These are phyloP conservation scores for Stomatorhinus ivindoensis DNA, from an alignment of 2,113 vertebrate genomes.

Conservation along the genomic window DNA sequence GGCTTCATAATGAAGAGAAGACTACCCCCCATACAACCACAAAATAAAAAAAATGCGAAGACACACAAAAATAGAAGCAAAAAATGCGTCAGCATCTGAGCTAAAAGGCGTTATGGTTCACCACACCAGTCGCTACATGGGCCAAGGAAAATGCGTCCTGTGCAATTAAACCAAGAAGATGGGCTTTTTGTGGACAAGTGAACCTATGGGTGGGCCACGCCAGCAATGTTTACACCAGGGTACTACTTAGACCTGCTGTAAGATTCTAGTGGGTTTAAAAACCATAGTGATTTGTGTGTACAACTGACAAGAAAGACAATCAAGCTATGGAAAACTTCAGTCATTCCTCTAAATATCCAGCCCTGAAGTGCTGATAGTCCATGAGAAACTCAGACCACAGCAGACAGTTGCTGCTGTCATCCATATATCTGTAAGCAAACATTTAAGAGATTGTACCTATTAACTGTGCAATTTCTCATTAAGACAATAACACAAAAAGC, in stretches of 20 bases:
- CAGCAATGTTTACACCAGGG: not conserved
- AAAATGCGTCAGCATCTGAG: not conserved
- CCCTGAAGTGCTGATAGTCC: not conserved
- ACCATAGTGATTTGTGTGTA: not conserved
- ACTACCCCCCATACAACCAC: not conserved
- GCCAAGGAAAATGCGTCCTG: slow-evolving; percentile 40
- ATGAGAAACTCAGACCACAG: not conserved
- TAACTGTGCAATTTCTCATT: not conserved
- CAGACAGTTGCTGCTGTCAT: not conserved
- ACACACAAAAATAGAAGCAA: not conserved
- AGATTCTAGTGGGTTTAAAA: not conserved
- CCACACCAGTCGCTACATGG: slow-evolving; percentile 16
- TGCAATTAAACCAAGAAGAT: slow-evolving; percentile 32
- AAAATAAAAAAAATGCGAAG: not conserved
- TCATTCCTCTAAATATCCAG: not conserved
- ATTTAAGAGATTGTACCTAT: not conserved
- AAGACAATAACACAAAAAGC: not conserved
- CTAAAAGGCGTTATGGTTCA: slow-evolving; percentile 27
- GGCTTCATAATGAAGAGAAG: not conserved
- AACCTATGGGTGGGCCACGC: not conserved
- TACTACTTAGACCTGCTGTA: not conserved
- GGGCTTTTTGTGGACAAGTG: slow-evolving; percentile 25
- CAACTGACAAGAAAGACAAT: not conserved
- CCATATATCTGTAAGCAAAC: not conserved
- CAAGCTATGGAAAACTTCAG: not conserved